Evolutionary conservation across 2,113 vertebrate species (phyloP).

Genomic region (Thermophis baileyi): DNA sequence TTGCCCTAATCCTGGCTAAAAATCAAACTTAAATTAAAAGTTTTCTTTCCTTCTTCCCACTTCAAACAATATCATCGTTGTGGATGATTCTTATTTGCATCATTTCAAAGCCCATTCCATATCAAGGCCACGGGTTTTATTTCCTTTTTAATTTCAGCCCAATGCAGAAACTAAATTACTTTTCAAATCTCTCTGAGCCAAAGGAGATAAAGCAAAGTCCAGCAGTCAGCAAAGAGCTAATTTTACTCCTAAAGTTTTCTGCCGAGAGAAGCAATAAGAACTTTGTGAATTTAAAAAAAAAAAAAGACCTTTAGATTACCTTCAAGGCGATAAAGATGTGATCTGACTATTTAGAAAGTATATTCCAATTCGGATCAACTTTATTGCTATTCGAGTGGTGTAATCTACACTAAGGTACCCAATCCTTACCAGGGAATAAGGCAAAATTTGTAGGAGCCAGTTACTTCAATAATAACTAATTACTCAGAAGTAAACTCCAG

Average conservation of each 20-base stretch:
- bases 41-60: not conserved
- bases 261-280: slow-evolving; percentile 31
- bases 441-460: not conserved
- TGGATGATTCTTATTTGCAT: slow-evolving; percentile 13
- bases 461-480: not conserved
- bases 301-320: slow-evolving; percentile 11
- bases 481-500: not conserved
- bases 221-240: slow-evolving; percentile 48
- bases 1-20: not conserved
- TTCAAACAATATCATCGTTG: slow-evolving; percentile 11
- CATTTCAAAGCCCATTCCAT: slow-evolving; percentile 6
- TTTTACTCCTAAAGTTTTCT: not conserved
- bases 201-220: slow-evolving; percentile 30
- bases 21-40: not conserved
- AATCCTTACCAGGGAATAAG: not conserved
- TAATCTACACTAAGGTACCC: not conserved
- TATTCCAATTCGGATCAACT: not conserved
- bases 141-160: slow-evolving; percentile 36
- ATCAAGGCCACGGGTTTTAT: slow-evolving; percentile 22
- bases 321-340: not conserved
- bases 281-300: slow-evolving; percentile 30
- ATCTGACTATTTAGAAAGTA: not conserved
- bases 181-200: slow-evolving; percentile 50
- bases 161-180: slow-evolving; percentile 27
- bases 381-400: not conserved